Conservation (phyloP, 2,888 invertebrate genomes). For the Drosophila anomelani region DNA sequence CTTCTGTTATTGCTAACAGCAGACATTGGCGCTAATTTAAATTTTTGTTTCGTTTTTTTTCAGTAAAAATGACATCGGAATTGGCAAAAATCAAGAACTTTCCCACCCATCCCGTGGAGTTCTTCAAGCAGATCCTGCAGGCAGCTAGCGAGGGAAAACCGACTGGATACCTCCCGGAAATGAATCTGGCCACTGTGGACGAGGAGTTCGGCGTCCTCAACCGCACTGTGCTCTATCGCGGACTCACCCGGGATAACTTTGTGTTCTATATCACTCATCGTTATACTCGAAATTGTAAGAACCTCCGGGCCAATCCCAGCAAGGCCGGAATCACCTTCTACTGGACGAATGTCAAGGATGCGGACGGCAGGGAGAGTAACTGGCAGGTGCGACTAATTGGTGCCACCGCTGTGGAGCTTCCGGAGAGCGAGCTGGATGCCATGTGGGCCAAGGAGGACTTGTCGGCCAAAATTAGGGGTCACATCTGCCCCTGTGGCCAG, state of each 20-base stretch:
- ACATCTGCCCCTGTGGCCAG: conserved; percentile 79
- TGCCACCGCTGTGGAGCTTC: conserved; percentile 77
- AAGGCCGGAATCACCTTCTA: conserved; percentile 73
- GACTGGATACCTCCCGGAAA: conserved; percentile 40
- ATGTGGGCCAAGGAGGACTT: conserved; percentile 78
- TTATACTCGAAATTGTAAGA: conserved; percentile 78
- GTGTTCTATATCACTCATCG: conserved; percentile 80
- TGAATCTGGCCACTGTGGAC: conserved; percentile 82
- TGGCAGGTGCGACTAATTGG: conserved; percentile 81
- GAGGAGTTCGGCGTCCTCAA: conserved; percentile 79
- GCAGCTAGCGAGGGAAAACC: conserved; percentile 19
- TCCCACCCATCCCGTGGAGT: conserved; percentile 66
- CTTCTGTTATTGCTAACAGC: conserved; percentile 9
- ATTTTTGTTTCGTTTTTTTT: not conserved
- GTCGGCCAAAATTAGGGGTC: conserved; percentile 75
- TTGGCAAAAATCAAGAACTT: conserved; percentile 64
- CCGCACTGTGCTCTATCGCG: conserved; percentile 81
- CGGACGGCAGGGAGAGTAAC: not conserved
- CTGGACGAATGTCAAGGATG: conserved; percentile 46
- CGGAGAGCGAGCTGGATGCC: conserved; percentile 55
- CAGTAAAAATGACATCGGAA: conserved; percentile 34
- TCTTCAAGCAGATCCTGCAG: conserved; percentile 70
- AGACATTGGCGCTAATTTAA: not conserved
- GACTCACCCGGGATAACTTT: conserved; percentile 64
- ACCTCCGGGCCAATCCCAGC: conserved; percentile 74